These are phyloP conservation scores for Pagrus major DNA, from an alignment of 2,113 vertebrate genomes.

Conservation along the genomic window DNA sequence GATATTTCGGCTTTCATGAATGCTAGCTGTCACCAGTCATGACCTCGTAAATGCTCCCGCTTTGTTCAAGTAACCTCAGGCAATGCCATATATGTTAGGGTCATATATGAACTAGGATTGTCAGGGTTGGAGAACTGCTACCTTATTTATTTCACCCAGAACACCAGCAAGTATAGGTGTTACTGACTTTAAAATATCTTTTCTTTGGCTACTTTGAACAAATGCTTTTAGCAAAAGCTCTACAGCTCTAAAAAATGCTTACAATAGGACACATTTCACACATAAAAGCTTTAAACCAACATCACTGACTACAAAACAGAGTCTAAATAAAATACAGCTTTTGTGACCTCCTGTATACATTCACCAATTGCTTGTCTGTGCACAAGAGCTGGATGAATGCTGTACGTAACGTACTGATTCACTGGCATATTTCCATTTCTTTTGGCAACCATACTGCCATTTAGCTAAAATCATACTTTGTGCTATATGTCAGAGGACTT, in stretches of 20 bases:
- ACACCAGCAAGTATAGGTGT: background rate
- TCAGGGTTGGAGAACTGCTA: too few species aligned
- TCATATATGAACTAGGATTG: background rate
- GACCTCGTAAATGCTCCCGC: background rate
- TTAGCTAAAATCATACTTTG: slow-evolving; percentile 16
- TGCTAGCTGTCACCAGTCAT: background rate
- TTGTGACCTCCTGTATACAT: background rate
- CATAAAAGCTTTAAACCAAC: background rate
- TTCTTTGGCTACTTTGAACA: background rate
- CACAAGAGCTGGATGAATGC: background rate
- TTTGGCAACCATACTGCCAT: slow-evolving; percentile 8
- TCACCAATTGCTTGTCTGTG: background rate
- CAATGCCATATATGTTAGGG: background rate
- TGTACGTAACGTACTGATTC: background rate
- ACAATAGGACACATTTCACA: background rate
- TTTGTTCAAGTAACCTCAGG: background rate
- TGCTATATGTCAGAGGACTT: background rate
- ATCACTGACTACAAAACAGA: background rate
- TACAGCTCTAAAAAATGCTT: background rate
- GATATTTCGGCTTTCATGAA: background rate
- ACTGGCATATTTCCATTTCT: slow-evolving; percentile 2
- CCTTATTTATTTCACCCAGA: background rate
- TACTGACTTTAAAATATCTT: background rate
- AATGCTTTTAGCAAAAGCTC: background rate
- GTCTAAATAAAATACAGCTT: background rate